A percentile compares a stretch with the other conserved stretches of the same genome.
These are phyloP conservation scores for Julus scandinavius DNA, from an alignment of 2,888 invertebrate species.

Conservation along the genomic window DNA sequence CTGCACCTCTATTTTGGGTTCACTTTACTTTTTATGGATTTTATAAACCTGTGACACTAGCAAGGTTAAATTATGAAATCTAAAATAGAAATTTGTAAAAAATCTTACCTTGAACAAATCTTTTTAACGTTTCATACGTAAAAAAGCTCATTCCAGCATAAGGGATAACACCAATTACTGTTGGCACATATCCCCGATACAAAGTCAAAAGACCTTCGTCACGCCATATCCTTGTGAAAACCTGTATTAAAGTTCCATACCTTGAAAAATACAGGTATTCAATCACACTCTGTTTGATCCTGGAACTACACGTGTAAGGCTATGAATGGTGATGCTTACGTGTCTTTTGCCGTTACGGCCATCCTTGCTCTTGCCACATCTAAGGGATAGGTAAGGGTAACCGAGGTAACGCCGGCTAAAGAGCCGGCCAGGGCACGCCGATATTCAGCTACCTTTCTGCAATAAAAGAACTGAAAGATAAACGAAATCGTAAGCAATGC, in stretches of 20 bases:
- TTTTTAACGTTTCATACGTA: constrained; percentile 94
- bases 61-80: neutral
- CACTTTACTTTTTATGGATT: too few species aligned
- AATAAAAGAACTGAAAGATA: constrained; percentile 56
- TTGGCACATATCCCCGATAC: constrained; percentile 89
- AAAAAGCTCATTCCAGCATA: constrained; percentile 98
- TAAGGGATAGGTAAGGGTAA: constrained; percentile 92
- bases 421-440: constrained; percentile 88
- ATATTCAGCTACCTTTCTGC: constrained; percentile 62
- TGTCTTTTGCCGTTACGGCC: constrained; percentile 88
- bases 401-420: constrained; percentile 94
- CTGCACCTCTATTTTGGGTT: too few species aligned
- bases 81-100: neutral
- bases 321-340: constrained; percentile 72
- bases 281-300: neutral
- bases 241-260: constrained; percentile 66
- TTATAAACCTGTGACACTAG: neutral
- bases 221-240: constrained; percentile 74
- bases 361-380: constrained; percentile 96
- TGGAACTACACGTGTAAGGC: neutral
- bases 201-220: constrained; percentile 82
- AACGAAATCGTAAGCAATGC: neutral
- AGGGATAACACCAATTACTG: constrained; percentile 92
- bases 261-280: constrained; percentile 61
- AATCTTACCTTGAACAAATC: constrained; percentile 76